Conservation (phyloP, 2,888 invertebrate species). For the Apamea epomidion region DNA sequence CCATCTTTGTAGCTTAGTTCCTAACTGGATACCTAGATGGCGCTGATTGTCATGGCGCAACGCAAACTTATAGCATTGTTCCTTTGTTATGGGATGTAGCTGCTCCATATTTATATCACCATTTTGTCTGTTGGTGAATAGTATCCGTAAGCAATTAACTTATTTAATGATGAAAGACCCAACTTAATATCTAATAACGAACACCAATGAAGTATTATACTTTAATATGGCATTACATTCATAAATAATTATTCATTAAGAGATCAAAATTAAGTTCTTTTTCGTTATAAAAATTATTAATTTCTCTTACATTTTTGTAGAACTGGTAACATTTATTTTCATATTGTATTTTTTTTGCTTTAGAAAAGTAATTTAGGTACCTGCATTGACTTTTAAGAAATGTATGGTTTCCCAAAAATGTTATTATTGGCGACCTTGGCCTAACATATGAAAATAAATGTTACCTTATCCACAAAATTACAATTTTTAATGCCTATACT, state of each 20-base stretch:
- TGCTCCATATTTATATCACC: background rate
- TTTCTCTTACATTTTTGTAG: constrained; percentile 63
- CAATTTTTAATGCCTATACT: constrained; percentile 62
- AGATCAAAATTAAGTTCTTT: constrained; percentile 85
- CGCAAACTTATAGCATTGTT: background rate
- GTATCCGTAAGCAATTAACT: background rate
- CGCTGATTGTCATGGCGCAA: constrained; percentile 32
- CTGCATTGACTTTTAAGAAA: background rate
- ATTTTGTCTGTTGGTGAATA: background rate
- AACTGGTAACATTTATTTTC: constrained; percentile 54
- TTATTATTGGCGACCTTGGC: background rate
- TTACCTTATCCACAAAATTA: constrained; percentile 53
- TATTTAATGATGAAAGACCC: constrained; percentile 60
- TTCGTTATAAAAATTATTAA: constrained; percentile 67
- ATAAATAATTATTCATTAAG: constrained; percentile 88
- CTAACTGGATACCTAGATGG: constrained; percentile 50
- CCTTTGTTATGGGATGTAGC: background rate
- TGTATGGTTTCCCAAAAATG: background rate
- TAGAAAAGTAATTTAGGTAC: constrained; percentile 1
- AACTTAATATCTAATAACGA: constrained; percentile 68
- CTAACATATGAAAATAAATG: constrained; percentile 50
- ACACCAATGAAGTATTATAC: constrained; percentile 84
- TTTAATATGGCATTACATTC: constrained; percentile 89
- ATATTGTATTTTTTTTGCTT: background rate
- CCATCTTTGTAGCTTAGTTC: constrained; percentile 50